Evolutionary conservation across 1,140 invertebrate species (phyloP).

Genomic region (Stratiolaelaps scimitus): DNA sequence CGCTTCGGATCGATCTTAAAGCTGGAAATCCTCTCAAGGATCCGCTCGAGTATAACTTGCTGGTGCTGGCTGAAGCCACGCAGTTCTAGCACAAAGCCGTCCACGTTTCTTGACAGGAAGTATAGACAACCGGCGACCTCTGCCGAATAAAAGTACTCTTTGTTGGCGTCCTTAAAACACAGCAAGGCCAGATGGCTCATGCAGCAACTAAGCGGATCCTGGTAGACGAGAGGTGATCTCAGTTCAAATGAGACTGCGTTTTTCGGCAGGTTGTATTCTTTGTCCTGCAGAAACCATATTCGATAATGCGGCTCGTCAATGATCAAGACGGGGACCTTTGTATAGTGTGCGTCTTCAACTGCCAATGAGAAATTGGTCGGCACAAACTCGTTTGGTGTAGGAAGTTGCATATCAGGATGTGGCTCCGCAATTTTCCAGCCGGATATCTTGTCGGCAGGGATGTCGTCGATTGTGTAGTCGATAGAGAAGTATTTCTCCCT

Average conservation of each 20-base stretch:
- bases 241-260: constrained; percentile 65
- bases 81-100: constrained; percentile 42
- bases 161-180: constrained; percentile 66
- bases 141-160: constrained; percentile 82
- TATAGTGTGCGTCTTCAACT: no score
- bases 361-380: constrained; percentile 66
- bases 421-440: constrained; percentile 55
- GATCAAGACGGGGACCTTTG: no score
- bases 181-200: constrained; percentile 68
- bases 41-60: constrained; percentile 65
- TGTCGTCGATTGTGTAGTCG: constrained; percentile 60
- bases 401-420: constrained; percentile 58
- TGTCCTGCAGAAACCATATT: constrained; percentile 88
- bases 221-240: constrained; percentile 58
- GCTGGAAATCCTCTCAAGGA: constrained; percentile 66
- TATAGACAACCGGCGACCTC: constrained; percentile 74
- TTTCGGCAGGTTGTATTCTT: constrained; percentile 75
- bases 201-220: constrained; percentile 70
- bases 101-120: constrained; percentile 48
- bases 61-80: constrained; percentile 86
- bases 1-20: constrained; percentile 68
- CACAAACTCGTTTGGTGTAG: constrained; percentile 78
- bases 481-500: constrained; percentile 81
- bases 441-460: constrained; percentile 53
- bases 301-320: constrained; percentile 39